phyloP scores from a whole-genome alignment of 2,888 invertebrate genomes.

The Agelastica alni region DNA sequence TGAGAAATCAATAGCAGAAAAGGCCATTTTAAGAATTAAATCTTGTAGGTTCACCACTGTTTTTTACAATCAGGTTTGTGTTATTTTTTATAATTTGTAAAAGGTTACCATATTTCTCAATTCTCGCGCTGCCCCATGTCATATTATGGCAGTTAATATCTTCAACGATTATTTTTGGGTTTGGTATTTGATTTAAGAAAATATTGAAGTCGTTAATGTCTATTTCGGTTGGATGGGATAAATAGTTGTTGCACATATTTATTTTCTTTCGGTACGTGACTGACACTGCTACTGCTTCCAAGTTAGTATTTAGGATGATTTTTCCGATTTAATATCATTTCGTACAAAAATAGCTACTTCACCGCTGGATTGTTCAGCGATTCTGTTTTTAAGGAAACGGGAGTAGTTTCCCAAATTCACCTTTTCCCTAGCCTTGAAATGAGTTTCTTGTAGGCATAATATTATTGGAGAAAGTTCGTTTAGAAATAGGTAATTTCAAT shows the following conservation, averaged over 20 bases:
- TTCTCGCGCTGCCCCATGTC: neutral
- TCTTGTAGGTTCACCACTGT: slow-evolving; percentile 1
- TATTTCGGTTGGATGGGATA: neutral
- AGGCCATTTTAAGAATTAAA: slow-evolving; percentile 3
- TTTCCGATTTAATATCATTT: neutral
- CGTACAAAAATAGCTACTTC: neutral
- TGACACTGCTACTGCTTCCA: neutral
- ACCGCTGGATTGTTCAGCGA: neutral
- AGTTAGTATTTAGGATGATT: neutral
- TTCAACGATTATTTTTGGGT: neutral
- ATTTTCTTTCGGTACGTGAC: neutral
- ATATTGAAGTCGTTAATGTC: neutral
- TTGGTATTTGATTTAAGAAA: neutral
- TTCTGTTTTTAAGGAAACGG: neutral
- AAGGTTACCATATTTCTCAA: neutral
- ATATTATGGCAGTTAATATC: neutral
- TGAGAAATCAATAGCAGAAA: neutral
- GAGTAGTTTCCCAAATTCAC: neutral
- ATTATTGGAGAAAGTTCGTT: too few species aligned
- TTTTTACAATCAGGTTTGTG: neutral
- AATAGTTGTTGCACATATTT: neutral
- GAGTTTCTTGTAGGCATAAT: too few species aligned
- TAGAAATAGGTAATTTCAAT: neutral
- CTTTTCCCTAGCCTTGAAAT: neutral
- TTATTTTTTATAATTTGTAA: neutral